A percentile compares a stretch with the other conserved stretches of the same genome.
These are phyloP conservation scores for Tenebrosternarchus preto DNA, from an alignment of 2,113 vertebrate genomes.

Conservation along the genomic window DNA sequence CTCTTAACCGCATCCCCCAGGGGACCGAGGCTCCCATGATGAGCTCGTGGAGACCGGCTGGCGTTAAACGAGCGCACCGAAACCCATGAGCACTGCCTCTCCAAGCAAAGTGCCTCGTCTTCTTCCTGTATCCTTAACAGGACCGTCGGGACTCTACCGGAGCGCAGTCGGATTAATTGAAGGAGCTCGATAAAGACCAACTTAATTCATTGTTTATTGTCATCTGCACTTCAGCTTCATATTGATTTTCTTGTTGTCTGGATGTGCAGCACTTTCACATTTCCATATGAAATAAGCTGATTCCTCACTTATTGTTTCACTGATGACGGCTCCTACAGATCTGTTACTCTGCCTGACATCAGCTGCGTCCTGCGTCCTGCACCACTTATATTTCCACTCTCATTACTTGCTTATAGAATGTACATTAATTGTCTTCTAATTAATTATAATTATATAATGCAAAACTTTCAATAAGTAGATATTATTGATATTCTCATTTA, in stretches of 20 bases:
- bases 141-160: constrained; percentile 38
- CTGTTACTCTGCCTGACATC: neutral
- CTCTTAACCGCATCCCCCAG: constrained; percentile 41
- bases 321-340: constrained; percentile 9
- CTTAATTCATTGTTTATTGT: constrained; percentile 49
- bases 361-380: neutral
- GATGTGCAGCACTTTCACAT: constrained; percentile 39
- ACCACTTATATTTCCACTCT: neutral
- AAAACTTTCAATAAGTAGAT: no score
- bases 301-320: constrained; percentile 34
- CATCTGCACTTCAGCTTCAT: constrained; percentile 27
- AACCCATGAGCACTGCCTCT: neutral
- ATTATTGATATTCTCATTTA: no score
- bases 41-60: constrained; percentile 34
- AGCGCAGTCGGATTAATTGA: constrained; percentile 50
- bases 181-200: constrained; percentile 47
- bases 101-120: constrained; percentile 31
- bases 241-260: constrained; percentile 44
- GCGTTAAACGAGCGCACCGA: constrained; percentile 25
- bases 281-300: constrained; percentile 48
- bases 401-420: neutral
- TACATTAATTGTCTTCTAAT: no score
- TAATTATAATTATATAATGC: no score
- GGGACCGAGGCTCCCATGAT: constrained; percentile 3
- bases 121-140: constrained; percentile 39